Percentiles rank a stretch among this genome's conserved stretches.
Conservation (phyloP, 2,113 vertebrate genomes). For the Ariopsis seemanni region DNA sequence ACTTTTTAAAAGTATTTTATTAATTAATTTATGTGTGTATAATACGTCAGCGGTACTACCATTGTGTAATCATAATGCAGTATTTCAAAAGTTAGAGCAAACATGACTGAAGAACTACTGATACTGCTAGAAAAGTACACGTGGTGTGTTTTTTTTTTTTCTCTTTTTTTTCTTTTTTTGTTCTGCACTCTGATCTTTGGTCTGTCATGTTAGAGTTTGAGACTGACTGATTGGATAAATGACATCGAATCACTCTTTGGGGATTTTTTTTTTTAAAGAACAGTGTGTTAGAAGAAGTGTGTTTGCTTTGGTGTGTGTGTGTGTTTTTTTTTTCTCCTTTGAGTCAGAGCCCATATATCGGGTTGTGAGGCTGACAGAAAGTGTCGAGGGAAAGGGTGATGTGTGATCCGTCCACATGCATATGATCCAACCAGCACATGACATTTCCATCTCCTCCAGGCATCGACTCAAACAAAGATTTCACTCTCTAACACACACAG, state of each 20-base stretch:
- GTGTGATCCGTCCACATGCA: neutral
- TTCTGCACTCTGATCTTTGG: constrained; percentile 2
- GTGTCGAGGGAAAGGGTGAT: neutral
- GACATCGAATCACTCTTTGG: neutral
- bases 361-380: neutral
- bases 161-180: neutral
- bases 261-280: neutral
- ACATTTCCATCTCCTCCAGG: constrained; percentile 33
- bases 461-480: constrained; percentile 29
- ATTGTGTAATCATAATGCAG: neutral
- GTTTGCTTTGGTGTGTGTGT: neutral
- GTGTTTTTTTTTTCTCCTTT: neutral
- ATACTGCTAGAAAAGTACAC: neutral
- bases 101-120: neutral
- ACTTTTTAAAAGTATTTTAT: neutral
- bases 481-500: constrained; percentile 10
- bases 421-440: constrained; percentile 50
- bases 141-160: no score
- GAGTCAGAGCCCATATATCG: neutral
- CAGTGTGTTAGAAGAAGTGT: neutral
- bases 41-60: neutral
- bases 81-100: neutral
- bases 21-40: neutral
- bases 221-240: neutral
- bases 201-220: constrained; percentile 12